Conservation (phyloP, 2,113 vertebrate genomes). For the Phalacrocorax aristotelis region DNA sequence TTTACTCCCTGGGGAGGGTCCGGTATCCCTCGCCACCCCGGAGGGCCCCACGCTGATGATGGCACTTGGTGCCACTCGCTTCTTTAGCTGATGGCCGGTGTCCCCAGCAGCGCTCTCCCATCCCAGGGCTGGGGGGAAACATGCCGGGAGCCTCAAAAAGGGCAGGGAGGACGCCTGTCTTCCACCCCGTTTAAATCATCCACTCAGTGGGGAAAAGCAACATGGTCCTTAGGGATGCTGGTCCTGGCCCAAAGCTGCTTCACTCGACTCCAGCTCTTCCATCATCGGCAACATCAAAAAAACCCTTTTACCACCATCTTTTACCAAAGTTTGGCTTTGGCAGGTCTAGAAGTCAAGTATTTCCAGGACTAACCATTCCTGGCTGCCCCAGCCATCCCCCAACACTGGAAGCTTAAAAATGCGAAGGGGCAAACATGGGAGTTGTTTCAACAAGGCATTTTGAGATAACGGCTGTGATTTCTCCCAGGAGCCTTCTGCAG, state of each 20-base stretch:
- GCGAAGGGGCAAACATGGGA: neutral
- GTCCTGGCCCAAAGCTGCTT: neutral
- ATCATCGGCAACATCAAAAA: neutral
- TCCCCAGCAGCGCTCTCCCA: neutral
- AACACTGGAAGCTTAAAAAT: neutral
- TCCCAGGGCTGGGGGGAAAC: neutral
- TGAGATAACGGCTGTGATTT: neutral
- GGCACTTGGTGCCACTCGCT: neutral
- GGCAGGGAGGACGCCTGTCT: too few relatives aligned
- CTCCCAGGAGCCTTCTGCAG: neutral
- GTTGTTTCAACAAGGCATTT: neutral
- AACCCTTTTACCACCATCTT: neutral
- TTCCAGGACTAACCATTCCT: neutral
- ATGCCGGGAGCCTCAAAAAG: fast-evolving
- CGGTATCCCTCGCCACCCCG: neutral
- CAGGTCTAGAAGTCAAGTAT: neutral
- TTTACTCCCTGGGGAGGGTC: neutral
- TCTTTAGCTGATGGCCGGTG: neutral
- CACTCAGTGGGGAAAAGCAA: neutral
- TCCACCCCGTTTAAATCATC: neutral
- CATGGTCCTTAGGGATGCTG: neutral
- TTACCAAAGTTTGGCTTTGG: neutral
- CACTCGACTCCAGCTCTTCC: neutral
- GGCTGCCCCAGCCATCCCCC: neutral
- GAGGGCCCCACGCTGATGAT: neutral